Base-by-base conservation (phyloP, 2,113 vertebrate genomes). In the Lanius ludovicianus region DNA sequence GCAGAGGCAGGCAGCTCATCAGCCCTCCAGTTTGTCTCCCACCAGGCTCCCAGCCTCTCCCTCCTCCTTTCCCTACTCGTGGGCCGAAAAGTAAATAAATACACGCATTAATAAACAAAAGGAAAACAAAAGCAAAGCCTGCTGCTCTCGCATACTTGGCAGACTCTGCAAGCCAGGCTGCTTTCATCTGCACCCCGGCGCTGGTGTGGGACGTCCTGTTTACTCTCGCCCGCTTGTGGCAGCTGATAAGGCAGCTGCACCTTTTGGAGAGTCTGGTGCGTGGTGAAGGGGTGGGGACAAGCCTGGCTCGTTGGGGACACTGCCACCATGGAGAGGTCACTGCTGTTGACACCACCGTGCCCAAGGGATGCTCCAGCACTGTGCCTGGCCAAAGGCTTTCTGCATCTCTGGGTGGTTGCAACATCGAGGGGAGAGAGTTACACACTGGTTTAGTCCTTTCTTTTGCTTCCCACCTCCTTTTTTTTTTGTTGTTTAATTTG, bases 11-110 rank as follows among this genome's bases (percentile, higher is more conserved):
- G 65, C 93, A 85, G 70, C 59, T 69, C 53, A 71, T 22, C 69
- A 89, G 9, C 71, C 41, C 30, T 83, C 71, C 12, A 3, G 41
- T 63, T 82, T 63, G 52, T 95, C 78, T 81, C 88, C 75, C 62
- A 78, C 33, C 83, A 84, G 76, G 63, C 86, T 92, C 86, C 81
- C 69, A 91, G 84, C 87, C 84, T 91, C 68, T 88, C 75, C 74
- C 81, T 87, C 70, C 86, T 80, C 93, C 91, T 55, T 71, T 33
- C 69, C 39, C 56, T 84, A 7, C 56, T 93, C 17, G 69, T 93
- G 87, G 95, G 96, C 81, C 0, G 57, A 71, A 93, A 93, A 96
- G 92, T 96, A 95, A 95, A 96, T 93, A 96, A 91, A 94, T 84
- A 91, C 18, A 84, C 0, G 13, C 92, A 95, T 87, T 95, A 82